Conservation (phyloP, 2,113 vertebrate genomes). For the Dicentrarchus labrax region DNA sequence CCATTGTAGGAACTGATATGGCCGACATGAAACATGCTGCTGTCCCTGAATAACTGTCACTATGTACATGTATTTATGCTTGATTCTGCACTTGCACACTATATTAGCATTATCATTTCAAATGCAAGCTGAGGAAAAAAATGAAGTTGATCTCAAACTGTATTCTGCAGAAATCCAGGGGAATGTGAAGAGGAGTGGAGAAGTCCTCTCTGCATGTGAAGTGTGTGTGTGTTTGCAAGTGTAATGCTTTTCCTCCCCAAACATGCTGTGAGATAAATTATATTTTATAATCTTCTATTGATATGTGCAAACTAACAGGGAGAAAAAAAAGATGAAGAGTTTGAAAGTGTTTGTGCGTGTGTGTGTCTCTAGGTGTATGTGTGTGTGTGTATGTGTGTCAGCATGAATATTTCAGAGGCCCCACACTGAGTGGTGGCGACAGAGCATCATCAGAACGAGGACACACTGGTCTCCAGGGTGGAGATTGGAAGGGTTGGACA, state of each 20-base stretch:
- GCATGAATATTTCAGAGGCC: constrained; percentile 73
- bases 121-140: not conserved
- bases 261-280: constrained; percentile 57
- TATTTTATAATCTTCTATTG: constrained; percentile 62
- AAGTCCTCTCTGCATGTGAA: not conserved
- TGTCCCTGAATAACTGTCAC: not conserved
- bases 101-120: not conserved
- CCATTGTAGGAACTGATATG: not conserved
- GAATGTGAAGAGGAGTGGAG: not conserved
- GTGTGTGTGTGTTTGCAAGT: not conserved
- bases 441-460: constrained; percentile 69
- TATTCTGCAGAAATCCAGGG: not conserved
- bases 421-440: constrained; percentile 59
- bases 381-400: constrained; percentile 52
- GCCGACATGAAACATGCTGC: not conserved
- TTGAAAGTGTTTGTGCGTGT: constrained; percentile 40
- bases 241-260: constrained; percentile 26
- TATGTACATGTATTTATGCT: not conserved
- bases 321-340: constrained; percentile 38
- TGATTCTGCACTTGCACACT: not conserved
- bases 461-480: constrained; percentile 57
- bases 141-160: not conserved
- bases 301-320: constrained; percentile 48
- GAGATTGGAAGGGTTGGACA: constrained; percentile 30
- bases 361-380: constrained; percentile 47